Percentiles rank a stretch among this genome's conserved stretches.
These are phyloP conservation scores for Alexandromys oeconomus DNA, from an alignment of 2,797 vertebrate genomes.

Conservation along the genomic window DNA sequence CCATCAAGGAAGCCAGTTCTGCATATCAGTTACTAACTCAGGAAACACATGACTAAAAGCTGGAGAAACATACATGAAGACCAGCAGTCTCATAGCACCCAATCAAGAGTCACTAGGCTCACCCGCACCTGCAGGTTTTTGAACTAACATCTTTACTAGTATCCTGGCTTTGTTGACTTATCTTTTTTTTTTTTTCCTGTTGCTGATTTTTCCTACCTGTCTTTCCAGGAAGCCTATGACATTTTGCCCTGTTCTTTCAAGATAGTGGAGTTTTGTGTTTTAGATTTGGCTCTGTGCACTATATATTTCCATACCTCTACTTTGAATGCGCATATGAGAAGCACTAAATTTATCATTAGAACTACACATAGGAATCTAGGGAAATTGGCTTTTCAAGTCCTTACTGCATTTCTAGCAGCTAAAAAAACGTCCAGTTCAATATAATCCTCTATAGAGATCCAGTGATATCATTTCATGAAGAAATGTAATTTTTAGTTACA, in stretches of 20 bases:
- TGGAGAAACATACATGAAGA: background rate
- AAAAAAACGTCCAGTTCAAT: background rate
- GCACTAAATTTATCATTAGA: background rate
- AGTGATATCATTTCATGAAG: background rate
- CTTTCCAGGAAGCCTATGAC: background rate
- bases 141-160: background rate
- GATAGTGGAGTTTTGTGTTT: background rate
- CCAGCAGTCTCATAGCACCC: background rate
- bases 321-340: background rate
- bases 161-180: background rate
- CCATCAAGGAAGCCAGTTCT: background rate
- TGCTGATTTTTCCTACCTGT: background rate
- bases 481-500: background rate
- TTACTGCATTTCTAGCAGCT: background rate
- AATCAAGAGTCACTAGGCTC: background rate
- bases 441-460: background rate
- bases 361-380: background rate
- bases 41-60: background rate
- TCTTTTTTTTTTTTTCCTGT: background rate
- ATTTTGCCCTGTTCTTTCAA: constrained; percentile 1
- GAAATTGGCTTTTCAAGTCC: background rate
- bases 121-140: background rate
- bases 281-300: constrained; percentile 8
- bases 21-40: background rate
- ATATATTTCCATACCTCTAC: background rate